Evolutionary conservation across 2,797 vertebrate genomes (phyloP), one percentile per base, ranked within the genome.

Genomic region (Pantherophis alleghaniensis): DNA sequence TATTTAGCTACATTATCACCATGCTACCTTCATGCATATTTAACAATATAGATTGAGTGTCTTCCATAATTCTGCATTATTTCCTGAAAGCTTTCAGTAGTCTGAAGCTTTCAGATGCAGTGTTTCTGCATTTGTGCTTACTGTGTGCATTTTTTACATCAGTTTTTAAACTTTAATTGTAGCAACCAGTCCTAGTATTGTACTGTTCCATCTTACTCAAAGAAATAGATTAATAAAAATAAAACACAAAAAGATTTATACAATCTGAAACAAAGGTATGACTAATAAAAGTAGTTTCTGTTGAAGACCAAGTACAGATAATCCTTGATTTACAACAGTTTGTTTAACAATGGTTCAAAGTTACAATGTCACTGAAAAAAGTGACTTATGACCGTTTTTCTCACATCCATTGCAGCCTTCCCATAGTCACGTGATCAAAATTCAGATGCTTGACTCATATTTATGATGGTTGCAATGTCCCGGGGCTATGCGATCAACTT

Each of bases 21-120:
- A 20, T 47, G 24, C 32, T 57, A 14, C 22, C 32, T 92, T 83
- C 20, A n/a, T 88, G 53, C 69, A 88, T 92, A 69, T 74, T 74
- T 92, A 47, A 87, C 59, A 87, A 87, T 53, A 51, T 32, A 22
- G 79, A 51, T 16, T 61, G 57, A 87, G 60, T 63, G 16, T 55
- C 24, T 91, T 92, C 60, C 59, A 56, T 18, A 88, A 69, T 22
- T 92, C 61, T 92, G 60, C 86, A 88, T 86, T n/a, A 69, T 92
- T 92, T 26, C 61, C 86, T 69, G 86, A 79, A 28, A 86, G 55
- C 24, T n/a, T 79, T 42, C 13, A 28, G 13, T 69, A 32, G 28
- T 57, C 18, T 5, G 60, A 56, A 37, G 53, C 24, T 5, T 16
- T 87, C 51, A 14, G 61, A 56, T 32, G 57, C 69, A 37, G 69